Base-by-base conservation (phyloP, 2,113 vertebrate genomes). In the Kryptolebias marmoratus region DNA sequence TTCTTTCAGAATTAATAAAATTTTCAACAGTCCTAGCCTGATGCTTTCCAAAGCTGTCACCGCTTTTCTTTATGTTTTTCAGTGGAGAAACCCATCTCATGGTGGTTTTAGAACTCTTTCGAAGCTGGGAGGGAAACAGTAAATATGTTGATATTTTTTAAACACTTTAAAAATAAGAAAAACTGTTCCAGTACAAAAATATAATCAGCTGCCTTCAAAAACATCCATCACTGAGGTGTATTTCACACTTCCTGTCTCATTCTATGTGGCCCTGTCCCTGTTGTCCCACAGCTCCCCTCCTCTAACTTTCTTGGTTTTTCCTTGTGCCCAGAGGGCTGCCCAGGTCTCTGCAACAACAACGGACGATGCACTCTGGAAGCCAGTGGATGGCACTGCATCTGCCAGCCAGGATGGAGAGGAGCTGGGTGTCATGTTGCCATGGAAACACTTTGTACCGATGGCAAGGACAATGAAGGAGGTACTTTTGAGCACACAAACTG, bases 381-480 rank as follows among this genome's bases (percentile, higher is more conserved):
- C 64, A 99, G 96, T 0, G 97, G 96, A 75, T 99, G 98, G 98
- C 97, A 98, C 75, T 99, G 98, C 53, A 96, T 99, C 78, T 99
- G 98, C 91, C 98, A 99, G 86, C 95, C 97, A 0, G 98, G 98
- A 28, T 99, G 98, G 97, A 94, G 98, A 80, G 98, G 98, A 75
- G 95, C 95, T 0, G 98, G 98, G 11, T 99, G 98, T 72, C 97
- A 99, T 0, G 98, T 99, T 60, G 96, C 97, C 90, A 99, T 99
- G 97, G 98, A 99, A 93, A 99, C 96, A 0, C 93, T 97, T 49
- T 99, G 98, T 71, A 93, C 96, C 1, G 98, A 99, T 47, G 94
- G 95, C 92, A 99, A 99, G 91, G 98, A 99, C 94, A 99, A 99
- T 0, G 98, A 99, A 94, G 97, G 96, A 96, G 98, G 98, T 99